Conservation (phyloP, 2,113 vertebrate species). For the Spizaetus ornatus region DNA sequence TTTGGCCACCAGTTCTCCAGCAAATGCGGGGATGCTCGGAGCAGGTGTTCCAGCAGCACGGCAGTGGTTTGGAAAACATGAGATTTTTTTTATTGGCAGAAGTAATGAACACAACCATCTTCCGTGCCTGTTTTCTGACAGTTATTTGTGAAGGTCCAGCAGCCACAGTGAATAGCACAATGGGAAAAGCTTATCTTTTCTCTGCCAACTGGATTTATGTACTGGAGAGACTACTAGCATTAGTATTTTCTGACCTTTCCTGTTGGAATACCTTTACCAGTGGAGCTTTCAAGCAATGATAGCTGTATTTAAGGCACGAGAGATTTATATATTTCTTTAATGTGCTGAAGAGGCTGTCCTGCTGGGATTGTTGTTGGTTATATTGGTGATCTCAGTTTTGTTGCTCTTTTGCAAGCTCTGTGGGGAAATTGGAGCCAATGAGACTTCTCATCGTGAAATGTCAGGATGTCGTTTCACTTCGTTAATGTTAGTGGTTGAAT, state of each 20-base stretch:
- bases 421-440: not conserved
- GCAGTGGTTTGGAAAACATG: not conserved
- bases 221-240: not conserved
- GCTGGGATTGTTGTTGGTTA: not conserved
- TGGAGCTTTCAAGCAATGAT: not conserved
- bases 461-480: not conserved
- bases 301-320: not conserved
- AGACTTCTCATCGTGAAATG: not conserved
- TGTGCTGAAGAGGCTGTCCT: not conserved
- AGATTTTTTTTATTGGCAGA: not conserved
- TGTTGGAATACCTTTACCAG: not conserved
- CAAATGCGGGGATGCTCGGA: accelerated
- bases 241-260: not conserved
- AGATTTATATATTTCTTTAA: not conserved
- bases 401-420: not conserved
- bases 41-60: not conserved
- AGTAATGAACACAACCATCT: not conserved
- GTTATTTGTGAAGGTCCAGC: not conserved
- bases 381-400: not conserved
- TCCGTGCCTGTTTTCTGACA: not conserved
- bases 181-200: not conserved
- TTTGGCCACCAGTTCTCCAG: not conserved
- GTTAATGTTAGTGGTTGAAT: not conserved
- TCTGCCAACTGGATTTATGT: not conserved
- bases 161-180: not conserved